Base-by-base conservation (phyloP, 2,797 vertebrate genomes). In the Scolopax bukidnonensis region DNA sequence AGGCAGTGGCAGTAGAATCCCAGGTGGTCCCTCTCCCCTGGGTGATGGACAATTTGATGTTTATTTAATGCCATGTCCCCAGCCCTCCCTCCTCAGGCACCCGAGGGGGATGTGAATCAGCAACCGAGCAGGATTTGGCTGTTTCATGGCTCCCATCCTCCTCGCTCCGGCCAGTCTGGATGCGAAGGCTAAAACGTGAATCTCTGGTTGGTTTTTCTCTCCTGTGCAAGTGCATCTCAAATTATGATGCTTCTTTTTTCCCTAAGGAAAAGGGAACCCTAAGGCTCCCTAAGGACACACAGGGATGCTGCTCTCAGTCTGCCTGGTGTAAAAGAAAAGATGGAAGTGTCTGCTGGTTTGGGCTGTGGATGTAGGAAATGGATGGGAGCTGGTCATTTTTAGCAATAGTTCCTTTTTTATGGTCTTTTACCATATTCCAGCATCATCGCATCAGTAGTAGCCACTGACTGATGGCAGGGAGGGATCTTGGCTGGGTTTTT, bases 41-140 rank as follows among this genome's bases (percentile, higher is more conserved):
- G 10, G 4, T 12, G 9, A 68, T 28, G 51, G 36, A 28, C 16
- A 7, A 2, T 14, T 40, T 0, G 0, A 14, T 50, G 50, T 38
- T 15, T 14, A 8, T 38, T 15, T 14, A 8, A 11, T 1, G 14
- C 51, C 3, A 1, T 60, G 45, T 11, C 51, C 53, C 18, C 40
- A 65, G 83, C 41, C 36, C 51, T 65, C 41, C 40, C 75, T 45
- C 83, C 11, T 3, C 10, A 24, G 21, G 41, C 3, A 2, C 60
- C 3, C 2, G 0, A 23, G 65, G 33, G 28, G 60, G 48, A 67
- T 1, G 27, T 12, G 61, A 30, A 57, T 32, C 40, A 27, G 74
- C 73, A 67, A 12, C 67, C 1, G 10, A 48, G 53, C 27, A 16
- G 36, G 25, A 75, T 75, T 45, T 64, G 59, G 45, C 69, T 48